A percentile compares a stretch with the other conserved stretches of the same genome.
Conservation (phyloP, 2,888 invertebrate genomes). For the Epicampocera succincta region DNA sequence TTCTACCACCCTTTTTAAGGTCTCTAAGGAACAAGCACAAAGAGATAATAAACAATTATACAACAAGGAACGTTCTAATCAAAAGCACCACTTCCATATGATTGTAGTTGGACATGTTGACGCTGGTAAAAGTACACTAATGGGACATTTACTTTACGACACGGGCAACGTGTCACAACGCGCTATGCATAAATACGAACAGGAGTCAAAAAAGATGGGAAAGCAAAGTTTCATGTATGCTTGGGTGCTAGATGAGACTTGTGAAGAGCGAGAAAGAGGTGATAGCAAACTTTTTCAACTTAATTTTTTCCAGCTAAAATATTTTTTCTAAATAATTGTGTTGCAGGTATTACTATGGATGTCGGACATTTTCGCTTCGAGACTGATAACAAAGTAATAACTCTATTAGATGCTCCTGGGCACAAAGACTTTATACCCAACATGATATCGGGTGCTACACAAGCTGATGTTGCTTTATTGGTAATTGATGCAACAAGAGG, state of each 20-base stretch:
- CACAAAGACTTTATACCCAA: conserved; percentile 99
- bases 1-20: conserved; percentile 73
- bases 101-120: conserved; percentile 97
- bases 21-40: conserved; percentile 81
- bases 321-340: too few relatives aligned
- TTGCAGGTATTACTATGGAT: conserved; percentile 96
- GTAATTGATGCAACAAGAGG: conserved; percentile 98
- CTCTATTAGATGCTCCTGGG: conserved; percentile 97
- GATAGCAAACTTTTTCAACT: conserved; percentile 11
- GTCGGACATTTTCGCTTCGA: conserved; percentile 96
- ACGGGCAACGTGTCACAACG: conserved; percentile 93
- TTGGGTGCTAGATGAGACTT: conserved; percentile 99
- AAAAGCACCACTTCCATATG: conserved; percentile 94
- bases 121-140: conserved; percentile 84
- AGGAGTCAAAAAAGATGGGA: conserved; percentile 97
- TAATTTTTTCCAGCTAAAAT: too few relatives aligned
- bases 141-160: conserved; percentile 95
- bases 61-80: conserved; percentile 88
- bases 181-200: conserved; percentile 97
- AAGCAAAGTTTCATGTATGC: conserved; percentile 99
- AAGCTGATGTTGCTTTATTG: conserved; percentile 97
- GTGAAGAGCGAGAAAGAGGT: conserved; percentile 95
- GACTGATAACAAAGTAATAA: conserved; percentile 88
- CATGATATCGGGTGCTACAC: conserved; percentile 99
- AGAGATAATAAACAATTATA: conserved; percentile 84